phyloP scores from a whole-genome alignment of 2,888 invertebrate species.

The Ennomos erosarius region DNA sequence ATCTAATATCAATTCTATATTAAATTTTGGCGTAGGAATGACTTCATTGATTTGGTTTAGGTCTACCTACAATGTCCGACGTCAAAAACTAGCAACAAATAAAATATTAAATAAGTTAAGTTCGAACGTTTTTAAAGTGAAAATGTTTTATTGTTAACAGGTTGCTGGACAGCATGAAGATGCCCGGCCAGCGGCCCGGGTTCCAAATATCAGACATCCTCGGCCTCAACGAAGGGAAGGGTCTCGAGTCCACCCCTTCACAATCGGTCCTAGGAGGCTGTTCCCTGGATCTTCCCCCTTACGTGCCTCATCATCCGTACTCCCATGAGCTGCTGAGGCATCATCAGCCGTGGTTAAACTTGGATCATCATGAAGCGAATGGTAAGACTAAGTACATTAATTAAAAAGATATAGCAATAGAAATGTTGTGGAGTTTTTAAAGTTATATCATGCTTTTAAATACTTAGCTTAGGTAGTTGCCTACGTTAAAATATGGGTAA shows the following conservation, averaged over 20 bases:
- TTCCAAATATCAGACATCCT: constrained; percentile 97
- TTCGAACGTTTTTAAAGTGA: no score
- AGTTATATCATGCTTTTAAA: no score
- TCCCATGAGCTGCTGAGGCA: constrained; percentile 74
- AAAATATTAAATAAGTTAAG: no score
- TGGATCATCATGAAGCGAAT: constrained; percentile 74
- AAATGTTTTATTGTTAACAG: constrained; percentile 71
- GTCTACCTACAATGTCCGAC: no score
- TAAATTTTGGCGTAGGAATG: no score
- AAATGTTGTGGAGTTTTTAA: no score
- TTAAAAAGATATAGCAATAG: no score
- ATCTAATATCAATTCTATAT: no score
- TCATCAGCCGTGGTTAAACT: constrained; percentile 75
- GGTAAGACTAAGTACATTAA: constrained; percentile 53
- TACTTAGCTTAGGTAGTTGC: no score
- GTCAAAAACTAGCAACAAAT: no score
- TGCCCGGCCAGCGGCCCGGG: constrained; percentile 91
- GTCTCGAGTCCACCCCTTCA: constrained; percentile 68
- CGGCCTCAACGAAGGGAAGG: constrained; percentile 91
- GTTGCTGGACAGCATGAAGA: constrained; percentile 92
- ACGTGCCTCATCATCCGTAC: constrained; percentile 72
- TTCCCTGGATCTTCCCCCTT: constrained; percentile 70
- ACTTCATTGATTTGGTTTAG: no score
- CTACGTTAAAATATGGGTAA: no score
- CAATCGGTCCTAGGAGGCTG: constrained; percentile 60